phyloP scores from a whole-genome alignment of 2,797 vertebrate genomes.

The Forpus xanthops region DNA sequence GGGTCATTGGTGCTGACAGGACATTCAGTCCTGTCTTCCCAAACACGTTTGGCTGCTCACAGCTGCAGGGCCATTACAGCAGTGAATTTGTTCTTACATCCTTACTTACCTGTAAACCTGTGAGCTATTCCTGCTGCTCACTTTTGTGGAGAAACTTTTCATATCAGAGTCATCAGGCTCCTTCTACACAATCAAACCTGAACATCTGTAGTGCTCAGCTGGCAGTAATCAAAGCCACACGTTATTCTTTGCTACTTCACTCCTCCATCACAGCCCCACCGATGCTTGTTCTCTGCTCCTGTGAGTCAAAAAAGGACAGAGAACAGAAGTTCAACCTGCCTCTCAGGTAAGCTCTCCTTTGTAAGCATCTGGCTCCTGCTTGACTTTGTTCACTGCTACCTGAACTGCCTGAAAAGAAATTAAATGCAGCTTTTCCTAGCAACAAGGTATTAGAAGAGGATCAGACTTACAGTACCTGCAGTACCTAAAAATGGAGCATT shows the following conservation, averaged over 20 bases:
- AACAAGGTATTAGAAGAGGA: slow-evolving; percentile 14
- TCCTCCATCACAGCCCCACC: not conserved
- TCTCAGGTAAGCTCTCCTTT: slow-evolving; percentile 31
- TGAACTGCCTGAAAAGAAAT: slow-evolving; percentile 42
- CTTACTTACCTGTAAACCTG: not conserved
- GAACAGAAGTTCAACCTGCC: slow-evolving; percentile 16
- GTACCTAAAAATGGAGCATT: slow-evolving; percentile 40
- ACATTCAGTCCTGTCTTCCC: not conserved
- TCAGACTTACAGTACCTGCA: not conserved
- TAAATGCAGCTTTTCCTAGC: slow-evolving; percentile 35
- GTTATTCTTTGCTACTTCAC: slow-evolving; percentile 16
- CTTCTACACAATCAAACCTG: not conserved
- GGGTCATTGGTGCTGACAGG: not conserved
- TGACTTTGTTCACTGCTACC: slow-evolving; percentile 34
- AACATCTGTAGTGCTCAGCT: not conserved
- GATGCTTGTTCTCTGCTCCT: slow-evolving; percentile 14
- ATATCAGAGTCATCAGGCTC: not conserved
- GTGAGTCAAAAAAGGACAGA: slow-evolving; percentile 30
- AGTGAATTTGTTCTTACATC: not conserved
- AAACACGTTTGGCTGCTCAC: not conserved
- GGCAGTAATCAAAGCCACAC: slow-evolving; percentile 37
- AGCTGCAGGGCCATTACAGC: not conserved
- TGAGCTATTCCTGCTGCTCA: not conserved
- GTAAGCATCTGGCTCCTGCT: not conserved
- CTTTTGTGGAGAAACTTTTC: not conserved